Base-by-base conservation (phyloP, 2,113 vertebrate genomes). In the Bos javanicus region DNA sequence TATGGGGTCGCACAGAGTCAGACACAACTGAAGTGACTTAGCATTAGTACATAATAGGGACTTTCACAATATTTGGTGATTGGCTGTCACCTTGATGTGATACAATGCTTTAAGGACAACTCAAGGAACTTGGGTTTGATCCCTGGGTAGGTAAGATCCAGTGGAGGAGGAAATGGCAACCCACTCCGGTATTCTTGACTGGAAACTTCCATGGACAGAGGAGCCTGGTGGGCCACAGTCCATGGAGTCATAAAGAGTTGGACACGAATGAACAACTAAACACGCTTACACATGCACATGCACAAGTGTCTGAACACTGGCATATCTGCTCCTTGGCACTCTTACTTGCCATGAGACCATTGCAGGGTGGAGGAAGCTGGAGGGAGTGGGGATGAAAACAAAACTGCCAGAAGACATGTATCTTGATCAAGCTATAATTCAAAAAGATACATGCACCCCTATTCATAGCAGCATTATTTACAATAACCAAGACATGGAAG, bases 1-100 rank as follows among this genome's bases (percentile, higher is more conserved):
- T 46, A 46, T 46, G 43, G 43, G 43, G 43, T 46, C 43, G 6
- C 43, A 46, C 43, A 46, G 43, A 46, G 43, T 46, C 6, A 1
- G 43, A 46, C 43, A 46, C 43, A 7, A 46, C 43, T 46, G 43
- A 46, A 46, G 43, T 46, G 6, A 46, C 43, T 46, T 46, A 46
- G 43, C 43, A 46, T 46, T 83, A 71, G 39, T 33, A 80, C 15
- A 46, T 78, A 80, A 64, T 36, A 91, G 48, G 50, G 23, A 56
- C 48, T 76, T 95, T 87, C 30, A 64, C n/a, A 56, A 56, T 91
- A 36, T 86, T 95, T 87, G 8, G 56, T 91, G 52, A 84, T 90
- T 86, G 67, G 43, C 23, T 85, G 28, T 62, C 46, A 95, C 23
- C 21, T 48, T 56, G 81, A 43, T 86, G 46, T 36, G 46, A 64